These are phyloP conservation scores for Cyanistes caeruleus DNA, from an alignment of 2,113 vertebrate genomes.

Conservation along the genomic window DNA sequence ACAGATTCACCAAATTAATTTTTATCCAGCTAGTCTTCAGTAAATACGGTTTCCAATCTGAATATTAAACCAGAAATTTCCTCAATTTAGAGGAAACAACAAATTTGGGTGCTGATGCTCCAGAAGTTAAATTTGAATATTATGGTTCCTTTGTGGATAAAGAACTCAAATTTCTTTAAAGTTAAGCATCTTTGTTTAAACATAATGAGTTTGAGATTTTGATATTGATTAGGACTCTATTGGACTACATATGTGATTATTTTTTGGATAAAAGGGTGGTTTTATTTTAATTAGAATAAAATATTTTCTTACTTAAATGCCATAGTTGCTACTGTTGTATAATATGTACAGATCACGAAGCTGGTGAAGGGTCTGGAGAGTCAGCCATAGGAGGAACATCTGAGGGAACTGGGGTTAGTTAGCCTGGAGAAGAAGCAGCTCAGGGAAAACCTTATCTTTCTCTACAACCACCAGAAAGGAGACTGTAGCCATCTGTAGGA, in stretches of 20 bases:
- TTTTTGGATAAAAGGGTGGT: background rate
- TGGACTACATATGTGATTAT: background rate
- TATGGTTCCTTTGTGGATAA: background rate
- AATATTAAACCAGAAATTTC: background rate
- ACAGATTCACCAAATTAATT: background rate
- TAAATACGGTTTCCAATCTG: background rate
- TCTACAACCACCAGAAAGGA: background rate
- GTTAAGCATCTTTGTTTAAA: background rate
- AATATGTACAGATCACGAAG: accelerated
- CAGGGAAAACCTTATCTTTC: accelerated
- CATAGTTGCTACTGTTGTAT: background rate
- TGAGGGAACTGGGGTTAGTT: background rate
- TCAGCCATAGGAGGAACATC: background rate
- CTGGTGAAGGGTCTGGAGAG: background rate
- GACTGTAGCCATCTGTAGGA: background rate
- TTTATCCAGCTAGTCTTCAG: background rate
- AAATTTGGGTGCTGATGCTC: background rate
- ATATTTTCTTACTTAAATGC: background rate
- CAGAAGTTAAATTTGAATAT: background rate
- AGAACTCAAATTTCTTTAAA: background rate
- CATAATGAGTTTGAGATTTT: background rate
- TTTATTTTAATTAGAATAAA: background rate
- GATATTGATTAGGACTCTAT: background rate
- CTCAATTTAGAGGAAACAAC: background rate
- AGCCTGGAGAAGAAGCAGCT: background rate